Percentiles rank a stretch among this genome's conserved stretches.
These are phyloP conservation scores for Pardalotus punctatus DNA, from an alignment of 2,113 vertebrate species.

Conservation along the genomic window DNA sequence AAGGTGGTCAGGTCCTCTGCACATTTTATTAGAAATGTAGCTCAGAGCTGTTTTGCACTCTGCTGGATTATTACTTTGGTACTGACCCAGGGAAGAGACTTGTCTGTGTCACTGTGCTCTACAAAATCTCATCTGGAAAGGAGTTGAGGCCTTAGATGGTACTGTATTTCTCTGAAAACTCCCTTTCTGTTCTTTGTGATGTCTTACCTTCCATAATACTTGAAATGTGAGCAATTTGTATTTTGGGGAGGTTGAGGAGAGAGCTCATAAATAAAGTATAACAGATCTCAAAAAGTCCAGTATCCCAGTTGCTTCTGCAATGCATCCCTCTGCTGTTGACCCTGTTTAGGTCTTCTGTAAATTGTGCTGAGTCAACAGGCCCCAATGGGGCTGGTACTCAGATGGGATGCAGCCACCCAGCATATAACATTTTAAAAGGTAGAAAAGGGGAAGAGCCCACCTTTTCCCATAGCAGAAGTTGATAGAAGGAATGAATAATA, in stretches of 20 bases:
- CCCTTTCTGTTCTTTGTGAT: background rate
- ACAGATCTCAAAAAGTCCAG: background rate
- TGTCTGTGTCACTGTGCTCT: background rate
- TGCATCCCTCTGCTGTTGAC: background rate
- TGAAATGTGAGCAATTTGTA: background rate
- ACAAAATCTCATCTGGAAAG: background rate
- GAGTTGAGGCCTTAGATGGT: background rate
- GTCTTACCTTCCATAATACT: background rate
- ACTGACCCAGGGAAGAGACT: background rate
- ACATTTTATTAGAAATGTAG: background rate
- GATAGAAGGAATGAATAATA: background rate
- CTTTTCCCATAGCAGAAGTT: background rate
- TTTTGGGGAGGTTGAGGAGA: constrained; percentile 29
- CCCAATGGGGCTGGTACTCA: background rate
- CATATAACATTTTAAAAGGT: background rate
- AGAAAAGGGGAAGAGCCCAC: background rate
- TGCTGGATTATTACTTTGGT: background rate
- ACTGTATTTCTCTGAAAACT: constrained; percentile 28
- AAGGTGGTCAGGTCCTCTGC: background rate
- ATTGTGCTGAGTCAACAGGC: background rate
- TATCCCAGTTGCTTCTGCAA: background rate
- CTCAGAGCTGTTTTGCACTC: background rate
- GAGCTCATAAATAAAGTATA: background rate
- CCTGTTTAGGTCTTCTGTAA: background rate
- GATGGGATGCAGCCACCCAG: background rate